phyloP scores from a whole-genome alignment of 2,888 invertebrate genomes.

The Leucophenga maculata region DNA sequence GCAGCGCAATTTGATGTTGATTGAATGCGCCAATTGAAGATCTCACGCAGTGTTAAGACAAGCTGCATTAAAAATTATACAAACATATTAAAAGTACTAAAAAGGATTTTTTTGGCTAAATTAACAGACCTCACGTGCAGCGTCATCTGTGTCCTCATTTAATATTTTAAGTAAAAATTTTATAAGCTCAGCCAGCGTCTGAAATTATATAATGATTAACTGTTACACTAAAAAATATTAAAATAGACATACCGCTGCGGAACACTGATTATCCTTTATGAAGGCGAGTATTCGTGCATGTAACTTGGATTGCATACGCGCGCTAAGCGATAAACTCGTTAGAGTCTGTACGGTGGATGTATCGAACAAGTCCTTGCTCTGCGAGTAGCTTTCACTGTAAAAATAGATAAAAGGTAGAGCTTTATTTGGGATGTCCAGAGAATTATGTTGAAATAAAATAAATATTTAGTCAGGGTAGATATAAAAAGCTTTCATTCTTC shows the following conservation, averaged over 20 bases:
- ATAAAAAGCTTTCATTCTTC: too few species aligned
- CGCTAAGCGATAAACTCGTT: conserved; percentile 63
- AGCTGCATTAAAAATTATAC: conserved; percentile 49
- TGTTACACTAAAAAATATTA: neutral
- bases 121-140: conserved; percentile 57
- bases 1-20: neutral
- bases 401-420: neutral
- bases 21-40: conserved; percentile 52
- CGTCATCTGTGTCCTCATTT: conserved; percentile 63
- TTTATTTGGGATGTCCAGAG: neutral
- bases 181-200: conserved; percentile 64
- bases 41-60: conserved; percentile 60
- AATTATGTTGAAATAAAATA: too few species aligned
- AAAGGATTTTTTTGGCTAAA: neutral
- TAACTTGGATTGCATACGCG: conserved; percentile 58
- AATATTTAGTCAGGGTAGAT: too few species aligned
- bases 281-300: conserved; percentile 61
- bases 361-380: conserved; percentile 63
- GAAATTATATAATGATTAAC: neutral
- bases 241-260: conserved; percentile 51
- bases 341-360: conserved; percentile 62
- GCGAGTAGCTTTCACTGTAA: conserved; percentile 61
- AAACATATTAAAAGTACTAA: neutral
- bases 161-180: conserved; percentile 64
- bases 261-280: conserved; percentile 62